Evolutionary conservation across 1,140 invertebrate genomes (phyloP), one percentile per base, ranked within the genome.

Genomic region (Ostrea edulis): DNA sequence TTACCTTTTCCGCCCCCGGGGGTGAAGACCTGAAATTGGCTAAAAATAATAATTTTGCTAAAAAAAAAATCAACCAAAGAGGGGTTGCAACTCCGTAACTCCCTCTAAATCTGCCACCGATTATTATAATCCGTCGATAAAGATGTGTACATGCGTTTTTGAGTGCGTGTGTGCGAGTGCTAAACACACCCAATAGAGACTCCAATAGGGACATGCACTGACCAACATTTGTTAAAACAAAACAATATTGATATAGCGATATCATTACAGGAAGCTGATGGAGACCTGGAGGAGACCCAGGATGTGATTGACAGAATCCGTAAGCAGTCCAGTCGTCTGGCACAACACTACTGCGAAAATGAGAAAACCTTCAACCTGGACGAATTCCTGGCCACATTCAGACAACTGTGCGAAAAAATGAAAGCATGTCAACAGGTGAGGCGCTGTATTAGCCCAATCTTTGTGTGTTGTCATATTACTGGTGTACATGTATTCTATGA

Each of bases 271-370:
- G 96, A 97, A 92, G 98, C 98, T 7, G 96, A 97, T 91, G 96
- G 96, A 92, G 97, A 98, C 94, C 96, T 98, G 86, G 94, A 96
- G 2, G 97, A 97, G n/a, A 95, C 98, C 20, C 97, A 98, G 92
- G 96, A 97, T 85, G 97, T 97, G 85, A 97, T 98, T 96, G 96
- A 97, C 53, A 97, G 98, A 92, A 96, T 99, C 5, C 97, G 98
- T 90, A 96, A 96, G 51, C 89, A 95, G 58, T 91, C 92, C 8
- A 84, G 54, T 0, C 91, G 92, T 55, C 89, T 94, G 65, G 94
- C 93, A 14, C 65, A 93, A 44, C 94, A 94, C 89, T 95, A 91
- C 81, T 95, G 93, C 90, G 94, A 95, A 89, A 95, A 95, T 86
- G 93, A 92, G 51, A 92, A 91, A 22, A 90, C 89, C 0, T 95